phyloP scores from a whole-genome alignment of 1,140 invertebrate species.

The Caenorhabditis remanei region DNA sequence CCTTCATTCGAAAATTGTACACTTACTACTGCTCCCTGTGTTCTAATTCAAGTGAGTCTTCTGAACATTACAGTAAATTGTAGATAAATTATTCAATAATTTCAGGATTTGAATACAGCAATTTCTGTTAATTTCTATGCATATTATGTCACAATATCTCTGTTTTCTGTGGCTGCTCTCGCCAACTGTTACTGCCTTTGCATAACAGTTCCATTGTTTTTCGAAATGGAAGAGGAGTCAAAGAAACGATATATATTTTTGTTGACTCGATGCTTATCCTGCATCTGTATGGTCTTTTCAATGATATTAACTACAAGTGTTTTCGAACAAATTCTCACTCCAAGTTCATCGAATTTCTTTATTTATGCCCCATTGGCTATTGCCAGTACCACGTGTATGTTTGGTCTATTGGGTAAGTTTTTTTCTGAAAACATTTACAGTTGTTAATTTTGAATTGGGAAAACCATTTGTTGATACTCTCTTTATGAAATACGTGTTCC shows the following conservation, averaged over 20 bases:
- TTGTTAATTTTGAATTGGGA: too few relatives aligned
- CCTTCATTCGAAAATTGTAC: conserved; percentile 1
- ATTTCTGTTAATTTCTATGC: conserved; percentile 1
- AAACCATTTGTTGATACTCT: too few relatives aligned
- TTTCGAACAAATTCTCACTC: neutral
- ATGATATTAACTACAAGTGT: neutral
- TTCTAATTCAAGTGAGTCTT: neutral
- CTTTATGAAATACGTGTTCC: too few relatives aligned
- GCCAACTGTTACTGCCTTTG: conserved; percentile 11
- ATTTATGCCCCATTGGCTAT: neutral
- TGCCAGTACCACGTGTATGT: conserved; percentile 5
- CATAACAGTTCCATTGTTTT: conserved; percentile 13
- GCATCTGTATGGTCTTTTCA: conserved; percentile 10
- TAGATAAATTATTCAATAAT: neutral
- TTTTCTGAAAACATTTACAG: neutral
- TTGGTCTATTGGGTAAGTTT: conserved; percentile 16
- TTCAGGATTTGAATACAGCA: conserved; percentile 20
- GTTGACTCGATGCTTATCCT: conserved; percentile 28
- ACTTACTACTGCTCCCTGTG: neutral
- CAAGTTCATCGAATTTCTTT: neutral
- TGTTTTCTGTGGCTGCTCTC: neutral
- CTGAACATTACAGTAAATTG: neutral
- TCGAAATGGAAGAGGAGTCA: neutral
- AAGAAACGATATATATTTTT: conserved; percentile 2
- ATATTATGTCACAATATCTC: neutral